These are phyloP conservation scores for Aphidoletes aphidimyza DNA, from an alignment of 2,888 invertebrate species.

Conservation along the genomic window DNA sequence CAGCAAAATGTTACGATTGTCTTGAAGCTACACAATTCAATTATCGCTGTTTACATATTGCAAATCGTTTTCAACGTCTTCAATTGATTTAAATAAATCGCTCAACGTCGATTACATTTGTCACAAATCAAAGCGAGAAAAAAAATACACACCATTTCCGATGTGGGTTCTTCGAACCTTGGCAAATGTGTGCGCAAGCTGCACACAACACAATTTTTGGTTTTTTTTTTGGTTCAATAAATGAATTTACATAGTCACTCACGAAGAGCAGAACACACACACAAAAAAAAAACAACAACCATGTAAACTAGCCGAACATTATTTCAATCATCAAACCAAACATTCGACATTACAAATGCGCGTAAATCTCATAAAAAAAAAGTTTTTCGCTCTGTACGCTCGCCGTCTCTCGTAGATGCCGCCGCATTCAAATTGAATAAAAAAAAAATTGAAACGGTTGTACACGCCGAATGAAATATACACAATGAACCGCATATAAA, in stretches of 20 bases:
- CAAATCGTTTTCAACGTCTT: slow-evolving; percentile 43
- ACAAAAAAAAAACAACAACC: no score
- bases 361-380: slow-evolving; percentile 30
- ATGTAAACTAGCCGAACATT: neutral
- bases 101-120: neutral
- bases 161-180: neutral
- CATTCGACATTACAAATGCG: slow-evolving; percentile 23
- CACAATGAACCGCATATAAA: slow-evolving; percentile 30
- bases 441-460: neutral
- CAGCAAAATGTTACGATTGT: neutral
- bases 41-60: slow-evolving; percentile 29
- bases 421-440: neutral
- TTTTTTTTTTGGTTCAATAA: no score
- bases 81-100: slow-evolving; percentile 46
- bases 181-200: neutral
- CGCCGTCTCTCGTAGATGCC: no score
- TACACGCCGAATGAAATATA: neutral
- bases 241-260: neutral
- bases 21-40: slow-evolving; percentile 37
- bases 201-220: no score
- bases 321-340: slow-evolving; percentile 30
- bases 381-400: no score
- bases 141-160: neutral
- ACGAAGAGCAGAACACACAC: neutral
- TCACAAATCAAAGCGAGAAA: neutral